A percentile compares a stretch with the other conserved stretches of the same genome.
phyloP scores from a whole-genome alignment of 1,140 invertebrate species.

The Trachelipus rathkii region DNA sequence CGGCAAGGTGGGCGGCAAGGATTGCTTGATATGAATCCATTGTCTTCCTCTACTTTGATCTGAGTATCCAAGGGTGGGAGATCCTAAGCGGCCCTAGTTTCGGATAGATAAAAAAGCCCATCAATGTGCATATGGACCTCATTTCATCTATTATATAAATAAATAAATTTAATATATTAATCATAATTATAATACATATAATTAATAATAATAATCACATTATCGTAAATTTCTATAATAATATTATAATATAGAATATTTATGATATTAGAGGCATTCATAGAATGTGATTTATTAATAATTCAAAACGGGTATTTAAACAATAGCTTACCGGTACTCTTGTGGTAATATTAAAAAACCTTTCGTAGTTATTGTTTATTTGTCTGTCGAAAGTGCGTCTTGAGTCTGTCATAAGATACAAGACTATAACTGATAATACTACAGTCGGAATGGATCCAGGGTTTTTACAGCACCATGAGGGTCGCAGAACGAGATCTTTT shows the following conservation, averaged over 20 bases:
- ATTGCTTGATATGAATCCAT: conserved; percentile 65
- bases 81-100: conserved; percentile 67
- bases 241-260: no score
- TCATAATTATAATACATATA: background rate
- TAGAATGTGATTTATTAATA: no score
- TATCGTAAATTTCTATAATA: no score
- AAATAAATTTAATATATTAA: no score
- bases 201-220: conserved; percentile 13
- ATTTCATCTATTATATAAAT: no score
- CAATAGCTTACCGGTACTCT: conserved; percentile 76
- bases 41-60: conserved; percentile 63
- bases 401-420: conserved; percentile 86
- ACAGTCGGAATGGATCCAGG: conserved; percentile 91
- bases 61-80: conserved; percentile 57
- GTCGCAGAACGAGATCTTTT: no score
- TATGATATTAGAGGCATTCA: no score
- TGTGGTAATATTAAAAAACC: conserved; percentile 99
- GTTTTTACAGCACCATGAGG: conserved; percentile 96
- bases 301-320: background rate
- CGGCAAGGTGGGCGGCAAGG: no score
- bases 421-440: no score
- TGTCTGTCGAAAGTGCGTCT: conserved; percentile 80
- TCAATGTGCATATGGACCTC: no score
- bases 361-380: conserved; percentile 75
- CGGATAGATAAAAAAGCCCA: no score